Conservation (phyloP, 2,888 invertebrate genomes). For the Pedicia rivosa region DNA sequence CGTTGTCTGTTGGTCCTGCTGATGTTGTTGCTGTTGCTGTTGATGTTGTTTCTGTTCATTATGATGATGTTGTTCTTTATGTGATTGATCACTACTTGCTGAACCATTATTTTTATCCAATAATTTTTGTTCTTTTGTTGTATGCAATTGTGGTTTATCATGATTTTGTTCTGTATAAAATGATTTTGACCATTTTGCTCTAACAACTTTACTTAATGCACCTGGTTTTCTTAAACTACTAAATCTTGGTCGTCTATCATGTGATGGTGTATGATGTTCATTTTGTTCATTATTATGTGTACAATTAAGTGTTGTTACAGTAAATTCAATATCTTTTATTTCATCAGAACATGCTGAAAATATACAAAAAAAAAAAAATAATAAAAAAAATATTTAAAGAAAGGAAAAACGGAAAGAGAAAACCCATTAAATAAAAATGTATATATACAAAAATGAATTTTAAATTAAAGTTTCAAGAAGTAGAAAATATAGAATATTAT, state of each 20-base stretch:
- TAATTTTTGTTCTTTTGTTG: conserved; percentile 8
- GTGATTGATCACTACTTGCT: conserved; percentile 1
- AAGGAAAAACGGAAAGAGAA: no score
- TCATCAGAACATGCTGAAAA: conserved; percentile 54
- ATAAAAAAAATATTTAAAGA: no score
- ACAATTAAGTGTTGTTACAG: conserved; percentile 72
- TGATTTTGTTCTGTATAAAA: conserved; percentile 24
- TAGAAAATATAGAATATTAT: no score
- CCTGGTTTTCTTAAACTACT: conserved; percentile 35
- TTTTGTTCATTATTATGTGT: conserved; percentile 30
- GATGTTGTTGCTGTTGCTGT: conserved; percentile 4
- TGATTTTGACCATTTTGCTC: conserved; percentile 36
- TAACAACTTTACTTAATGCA: conserved; percentile 36
- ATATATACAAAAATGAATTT: no score
- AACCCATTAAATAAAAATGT: no score
- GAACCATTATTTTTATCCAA: background rate
- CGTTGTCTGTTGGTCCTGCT: no score
- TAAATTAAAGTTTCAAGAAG: no score
- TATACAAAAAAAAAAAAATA: conserved; percentile 18
- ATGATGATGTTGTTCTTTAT: background rate
- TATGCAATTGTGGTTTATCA: conserved; percentile 12
- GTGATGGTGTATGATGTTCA: conserved; percentile 31
- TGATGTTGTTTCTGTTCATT: background rate
- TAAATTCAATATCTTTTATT: conserved; percentile 74
- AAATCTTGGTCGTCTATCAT: conserved; percentile 25